Base-by-base conservation (phyloP, 2,797 vertebrate species). In the Neostethus bicornis region DNA sequence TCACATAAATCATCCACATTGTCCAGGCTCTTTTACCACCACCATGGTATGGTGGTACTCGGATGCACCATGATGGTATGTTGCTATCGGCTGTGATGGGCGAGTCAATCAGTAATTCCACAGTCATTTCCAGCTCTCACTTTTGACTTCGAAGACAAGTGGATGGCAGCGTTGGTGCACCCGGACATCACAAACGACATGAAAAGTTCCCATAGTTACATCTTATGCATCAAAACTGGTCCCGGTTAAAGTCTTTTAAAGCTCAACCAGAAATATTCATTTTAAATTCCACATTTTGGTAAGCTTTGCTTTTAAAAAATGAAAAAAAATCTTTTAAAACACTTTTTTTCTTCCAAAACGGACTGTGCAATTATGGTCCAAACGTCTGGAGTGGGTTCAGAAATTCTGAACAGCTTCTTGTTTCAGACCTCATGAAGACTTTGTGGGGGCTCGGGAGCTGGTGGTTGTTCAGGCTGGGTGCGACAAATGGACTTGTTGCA, bases 401-500 rank as follows among this genome's bases (percentile, higher is more conserved):
- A 38, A 51, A 26, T 60, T 69, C 44, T 17, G 47, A 45, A 5
- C 11, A n/a, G 26, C n/a, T 51, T 44, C 23, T 25, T 16, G 19
- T 42, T 60, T 86, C 78, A 91, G 82, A 91, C 86, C 80, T 90
- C 87, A 74, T 90, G 77, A 49, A 86, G 81, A 65, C 81, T 87
- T 70, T 84, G 87, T 1, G 75, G 84, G 46, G 38, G 83, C 70
- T 90, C 89, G 0, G 83, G 60, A 2, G 75, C 77, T 70, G 75
- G 86, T 5, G 61, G 77, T 19, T 80, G 54, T 7, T 85, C 83
- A 9, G 85, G 61, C 62, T 84, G 87, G 56, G 91, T 73, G 71
- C 91, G 89, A 61, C 91, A 91, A 66, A 93, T 91, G 44, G 87
- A 81, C 66, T 93, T 92, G 85, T 93, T 93, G 81, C 93, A 94